Base-by-base conservation (phyloP, 2,888 invertebrate species). In the Drosophila koepferae region DNA sequence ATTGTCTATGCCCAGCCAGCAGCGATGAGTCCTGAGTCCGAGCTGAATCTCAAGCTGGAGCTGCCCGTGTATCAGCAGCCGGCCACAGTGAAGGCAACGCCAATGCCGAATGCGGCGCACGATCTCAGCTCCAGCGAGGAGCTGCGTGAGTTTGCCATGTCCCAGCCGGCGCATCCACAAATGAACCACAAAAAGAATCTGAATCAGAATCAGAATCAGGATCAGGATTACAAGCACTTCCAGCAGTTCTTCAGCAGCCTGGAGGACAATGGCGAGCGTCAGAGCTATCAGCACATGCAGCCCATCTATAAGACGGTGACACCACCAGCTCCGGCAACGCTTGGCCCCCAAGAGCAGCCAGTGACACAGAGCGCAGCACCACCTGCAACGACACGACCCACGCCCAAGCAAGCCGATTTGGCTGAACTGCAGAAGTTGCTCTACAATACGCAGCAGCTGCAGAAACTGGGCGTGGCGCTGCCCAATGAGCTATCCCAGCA, bases 401-500 rank as follows among this genome's bases (percentile, higher is more conserved):
- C 36, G 23, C 14, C 46, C 0, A 63, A 72, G 36, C 93, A 94
- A 58, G 94, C 94, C 14, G 94, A 95, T 81, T 92, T 94, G 34
- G 91, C 93, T 12, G 94, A 94, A 79, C 81, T 94, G 10, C 93
- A 93, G 54, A 93, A 94, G 80, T 80, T 94, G 4, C 89, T 94
- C 18, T 93, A 92, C 38, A 93, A 94, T 49, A 93, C 94, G 14
- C 89, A 90, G 7, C 91, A 92, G 63, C 61, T 92, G 10, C 87
- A 92, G 60, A 92, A 92, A 61, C 75, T 92, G 38, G 91, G 91
- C 65, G 82, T 91, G 36, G 74, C 86, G 0, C 40, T 91, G 63
- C 92, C 92, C 31, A 86, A 85, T 31, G 90, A 91, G 51, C 73
- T 92, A 1, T 89, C 91, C 1, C 72, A 86, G 65, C 90, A 91